Evolutionary conservation across 2,888 invertebrate species (phyloP), one percentile per base, ranked within the genome.

Genomic region (Pyrrhia umbra): DNA sequence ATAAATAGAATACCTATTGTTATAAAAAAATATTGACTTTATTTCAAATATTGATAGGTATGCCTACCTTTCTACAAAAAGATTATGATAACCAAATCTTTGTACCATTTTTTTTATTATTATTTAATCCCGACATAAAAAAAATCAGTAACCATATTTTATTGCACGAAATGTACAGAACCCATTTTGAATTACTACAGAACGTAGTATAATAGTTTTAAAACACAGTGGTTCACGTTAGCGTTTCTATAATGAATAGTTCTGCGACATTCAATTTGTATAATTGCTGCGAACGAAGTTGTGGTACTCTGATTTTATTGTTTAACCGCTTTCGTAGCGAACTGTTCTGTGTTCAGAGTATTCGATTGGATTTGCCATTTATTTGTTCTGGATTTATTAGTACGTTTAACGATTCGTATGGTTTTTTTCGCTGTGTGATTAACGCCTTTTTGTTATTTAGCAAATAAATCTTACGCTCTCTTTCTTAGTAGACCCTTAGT

Each of bases 181-280:
- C n/a, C n/a, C n/a, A n/a, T n/a, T n/a, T n/a, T n/a, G 50, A 59
- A 50, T 55, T 37, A 18, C 46, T 39, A 25, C n/a, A 34, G 13
- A 62, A 62, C 4, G 16, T 43, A 42, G 42, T 65, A 46, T 61
- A 63, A 68, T 73, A 59, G 52, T 74, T 74, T 77, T 51, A 65
- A 77, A 75, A 60, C 45, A 73, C 59, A 50, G 49, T 59, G 23
- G 54, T 75, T 65, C 46, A 52, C 43, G 56, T 57, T 58, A 52
- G 43, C 51, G 46, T 66, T 54, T 64, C 65, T 62, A 57, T 80
- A 84, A 85, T 84, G 76, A 82, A 84, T 80, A 75, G 77, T 68
- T 66, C 69, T 70, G 77, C 61, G 62, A 79, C 83, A 82, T 86
- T 85, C 84, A 87, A 88, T 88, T 88, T 87, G 82, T 85, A 84